Evolutionary conservation across 1,140 invertebrate species (phyloP).

Genomic region (Leptinotarsa defecta): DNA sequence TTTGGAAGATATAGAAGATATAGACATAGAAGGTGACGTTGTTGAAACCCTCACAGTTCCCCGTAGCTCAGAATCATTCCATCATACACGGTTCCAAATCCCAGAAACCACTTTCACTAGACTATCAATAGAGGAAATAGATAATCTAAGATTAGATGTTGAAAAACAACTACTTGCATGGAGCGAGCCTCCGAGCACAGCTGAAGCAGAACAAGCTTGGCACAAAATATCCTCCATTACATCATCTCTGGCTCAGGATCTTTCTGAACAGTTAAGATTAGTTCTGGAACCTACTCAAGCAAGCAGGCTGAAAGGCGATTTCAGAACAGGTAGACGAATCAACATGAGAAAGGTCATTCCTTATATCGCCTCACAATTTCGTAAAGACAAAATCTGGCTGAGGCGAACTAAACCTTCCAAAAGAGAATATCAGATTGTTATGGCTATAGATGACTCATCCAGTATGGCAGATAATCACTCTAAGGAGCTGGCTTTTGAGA

Average conservation of each 20-base stretch:
- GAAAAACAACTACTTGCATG: conserved; percentile 63
- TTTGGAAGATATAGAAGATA: conserved; percentile 54
- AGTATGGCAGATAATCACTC: conserved; percentile 90
- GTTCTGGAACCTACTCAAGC: conserved; percentile 95
- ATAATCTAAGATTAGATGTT: conserved; percentile 57
- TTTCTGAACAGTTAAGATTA: conserved; percentile 91
- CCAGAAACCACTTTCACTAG: conserved; percentile 35
- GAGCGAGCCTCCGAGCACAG: conserved; percentile 57
- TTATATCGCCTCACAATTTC: conserved; percentile 97
- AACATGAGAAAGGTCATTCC: conserved; percentile 99
- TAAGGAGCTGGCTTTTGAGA: conserved; percentile 92
- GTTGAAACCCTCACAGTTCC: conserved; percentile 69
- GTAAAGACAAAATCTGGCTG: conserved; percentile 99
- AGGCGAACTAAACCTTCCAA: conserved; percentile 93
- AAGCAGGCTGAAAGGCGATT: conserved; percentile 88
- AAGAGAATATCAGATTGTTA: conserved; percentile 93
- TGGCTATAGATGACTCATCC: conserved; percentile 97
- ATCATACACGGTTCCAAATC: conserved; percentile 57
- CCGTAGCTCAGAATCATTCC: conserved; percentile 68
- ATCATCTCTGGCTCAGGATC: conserved; percentile 76
- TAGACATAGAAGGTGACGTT: conserved; percentile 78
- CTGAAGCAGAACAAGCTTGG: conserved; percentile 63
- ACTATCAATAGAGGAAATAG: conserved; percentile 44
- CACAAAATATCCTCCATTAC: conserved; percentile 65
- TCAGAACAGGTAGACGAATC: conserved; percentile 92